Evolutionary conservation across 2,113 vertebrate species (phyloP), one percentile per base, ranked within the genome.

Genomic region (Phylloscopus trochiloides): DNA sequence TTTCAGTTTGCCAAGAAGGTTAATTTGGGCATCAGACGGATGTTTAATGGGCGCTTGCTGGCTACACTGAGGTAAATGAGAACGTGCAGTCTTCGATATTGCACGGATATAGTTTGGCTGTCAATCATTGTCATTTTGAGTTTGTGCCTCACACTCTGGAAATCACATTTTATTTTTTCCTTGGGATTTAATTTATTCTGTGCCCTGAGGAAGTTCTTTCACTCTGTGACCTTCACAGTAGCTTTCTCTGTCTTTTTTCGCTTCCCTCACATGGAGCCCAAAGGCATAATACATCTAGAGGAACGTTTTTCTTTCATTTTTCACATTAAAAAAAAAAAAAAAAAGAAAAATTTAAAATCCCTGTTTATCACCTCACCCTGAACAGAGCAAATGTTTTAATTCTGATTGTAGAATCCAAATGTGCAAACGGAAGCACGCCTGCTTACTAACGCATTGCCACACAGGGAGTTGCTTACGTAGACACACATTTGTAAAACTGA

Each of bases 11-110:
- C 99, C 98, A 98, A 99, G 99, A 99, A 99, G 99, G 99, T 99
- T 99, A 99, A 99, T 99, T 99, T 99, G 99, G 99, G 99, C 99
- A 99, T 99, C 99, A 99, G 99, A 99, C 98, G 98, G 99, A 99
- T 98, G 98, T 99, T 98, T 99, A 99, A 98, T 98, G 98, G 98
- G 98, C 97, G 98, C 98, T 98, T 98, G 98, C 98, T 98, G 98
- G 98, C 98, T 98, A 98, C 98, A 98, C 98, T 97, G 98, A 98
- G 98, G 98, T 98, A 98, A 98, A 98, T 98, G 98, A 98, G 98
- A 99, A 98, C 98, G 98, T 98, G 98, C 98, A 97, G 98, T 97
- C 97, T 98, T 98, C 97, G 98, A 98, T 98, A 98, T 98, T 98
- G 98, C 98, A 98, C 97, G 97, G 98, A 99, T 99, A 99, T 98